Percentiles rank a stretch among this genome's conserved stretches.
Evolutionary conservation across 64 coral and sea anemone genomes (phyloP).

Genomic region (Montipora efflorescens): DNA sequence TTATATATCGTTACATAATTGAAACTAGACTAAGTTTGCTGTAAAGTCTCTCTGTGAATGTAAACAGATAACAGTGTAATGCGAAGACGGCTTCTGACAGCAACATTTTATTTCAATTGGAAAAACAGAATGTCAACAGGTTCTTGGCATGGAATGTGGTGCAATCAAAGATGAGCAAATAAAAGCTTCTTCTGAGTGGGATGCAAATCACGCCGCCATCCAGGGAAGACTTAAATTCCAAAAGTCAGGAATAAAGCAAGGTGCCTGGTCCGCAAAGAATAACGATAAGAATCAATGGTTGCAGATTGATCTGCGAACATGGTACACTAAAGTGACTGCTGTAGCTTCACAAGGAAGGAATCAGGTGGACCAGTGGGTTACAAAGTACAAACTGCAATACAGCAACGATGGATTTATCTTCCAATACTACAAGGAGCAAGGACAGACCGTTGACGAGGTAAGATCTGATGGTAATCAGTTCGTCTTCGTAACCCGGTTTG

Average conservation of each 20-base stretch:
- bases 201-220: neutral
- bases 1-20: too few relatives aligned
- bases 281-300: slow-evolving; percentile 33
- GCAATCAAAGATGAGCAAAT: neutral
- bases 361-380: neutral
- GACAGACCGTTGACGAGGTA: neutral
- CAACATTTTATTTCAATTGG: neutral
- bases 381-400: slow-evolving; percentile 13
- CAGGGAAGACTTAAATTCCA: slow-evolving; percentile 25
- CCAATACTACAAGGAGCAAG: neutral
- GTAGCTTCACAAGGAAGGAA: slow-evolving; percentile 21
- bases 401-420: neutral
- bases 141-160: slow-evolving; percentile 18
- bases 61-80: too few relatives aligned
- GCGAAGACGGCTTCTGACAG: neutral
- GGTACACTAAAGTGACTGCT: neutral
- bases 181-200: neutral
- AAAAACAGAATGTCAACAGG: neutral
- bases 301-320: neutral
- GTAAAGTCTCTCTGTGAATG: too few relatives aligned
- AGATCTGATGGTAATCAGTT: neutral
- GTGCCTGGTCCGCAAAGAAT: neutral
- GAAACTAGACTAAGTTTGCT: too few relatives aligned
- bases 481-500: too few relatives aligned
- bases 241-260: neutral